These are phyloP conservation scores for Cryptocephalus moraei DNA, from an alignment of 2,888 invertebrate genomes.

Conservation along the genomic window DNA sequence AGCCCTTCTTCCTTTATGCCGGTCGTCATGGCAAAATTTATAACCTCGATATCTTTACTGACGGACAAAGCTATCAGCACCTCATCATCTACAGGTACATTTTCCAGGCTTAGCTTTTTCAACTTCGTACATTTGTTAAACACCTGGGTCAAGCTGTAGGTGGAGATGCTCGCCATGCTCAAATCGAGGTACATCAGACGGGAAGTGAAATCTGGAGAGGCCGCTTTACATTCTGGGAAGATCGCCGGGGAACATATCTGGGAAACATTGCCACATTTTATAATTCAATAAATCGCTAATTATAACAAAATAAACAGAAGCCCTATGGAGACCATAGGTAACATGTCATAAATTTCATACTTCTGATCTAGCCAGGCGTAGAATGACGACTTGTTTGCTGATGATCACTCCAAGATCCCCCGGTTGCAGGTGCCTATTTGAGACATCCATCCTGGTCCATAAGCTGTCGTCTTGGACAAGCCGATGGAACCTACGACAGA, in stretches of 20 bases:
- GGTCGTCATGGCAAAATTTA: slow-evolving; percentile 75
- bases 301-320: no score
- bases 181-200: slow-evolving; percentile 79
- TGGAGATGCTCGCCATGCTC: slow-evolving; percentile 63
- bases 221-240: slow-evolving; percentile 32
- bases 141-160: slow-evolving; percentile 44
- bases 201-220: slow-evolving; percentile 37
- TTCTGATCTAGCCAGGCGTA: slow-evolving; percentile 71
- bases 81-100: slow-evolving; percentile 52
- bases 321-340: no score
- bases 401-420: slow-evolving; percentile 66
- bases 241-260: slow-evolving; percentile 45
- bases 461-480: slow-evolving; percentile 74
- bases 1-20: slow-evolving; percentile 60
- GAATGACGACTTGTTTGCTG: slow-evolving; percentile 64
- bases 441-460: slow-evolving; percentile 77
- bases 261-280: slow-evolving; percentile 8
- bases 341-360: slow-evolving; percentile 38
- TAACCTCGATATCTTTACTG: slow-evolving; percentile 59
- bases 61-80: slow-evolving; percentile 59
- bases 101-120: slow-evolving; percentile 78
- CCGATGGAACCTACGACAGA: slow-evolving; percentile 69
- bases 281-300: neutral
- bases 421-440: slow-evolving; percentile 54
- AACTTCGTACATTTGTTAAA: slow-evolving; percentile 59